Evolutionary conservation across 2,888 invertebrate genomes (phyloP).

Genomic region (Sphaerophoria taeniata): DNA sequence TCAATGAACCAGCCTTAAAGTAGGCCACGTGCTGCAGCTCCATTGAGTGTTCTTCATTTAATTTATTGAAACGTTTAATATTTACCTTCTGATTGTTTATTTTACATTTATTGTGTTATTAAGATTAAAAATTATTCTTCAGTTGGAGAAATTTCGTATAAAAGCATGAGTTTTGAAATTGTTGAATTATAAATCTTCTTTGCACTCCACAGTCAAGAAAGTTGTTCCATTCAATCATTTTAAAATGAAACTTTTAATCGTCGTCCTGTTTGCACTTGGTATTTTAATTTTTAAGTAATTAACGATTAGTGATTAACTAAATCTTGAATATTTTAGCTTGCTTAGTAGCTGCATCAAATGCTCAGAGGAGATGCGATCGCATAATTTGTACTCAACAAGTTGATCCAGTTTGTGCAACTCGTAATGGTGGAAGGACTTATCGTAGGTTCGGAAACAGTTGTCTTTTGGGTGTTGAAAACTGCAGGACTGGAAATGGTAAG

Average conservation of each 20-base stretch:
- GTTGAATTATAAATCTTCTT: background rate
- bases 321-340: background rate
- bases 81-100: no score
- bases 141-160: background rate
- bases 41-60: no score
- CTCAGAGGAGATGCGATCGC: background rate
- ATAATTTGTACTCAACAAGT: background rate
- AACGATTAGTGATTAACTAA: background rate
- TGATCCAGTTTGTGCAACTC: background rate
- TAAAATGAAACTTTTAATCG: background rate
- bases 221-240: background rate
- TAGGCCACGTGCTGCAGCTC: no score
- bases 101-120: no score
- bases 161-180: background rate
- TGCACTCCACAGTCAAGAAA: no score
- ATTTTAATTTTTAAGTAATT: background rate
- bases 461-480: background rate
- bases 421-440: background rate
- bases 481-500: constrained; percentile 15
- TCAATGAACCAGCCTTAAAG: no score
- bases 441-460: background rate
- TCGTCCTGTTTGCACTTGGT: background rate
- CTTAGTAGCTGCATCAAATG: background rate
- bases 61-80: no score
- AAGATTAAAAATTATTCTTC: no score